A percentile compares a stretch with the other conserved stretches of the same genome.
These are phyloP conservation scores for Leuciscus idus DNA, from an alignment of 2,113 vertebrate species.

Conservation along the genomic window DNA sequence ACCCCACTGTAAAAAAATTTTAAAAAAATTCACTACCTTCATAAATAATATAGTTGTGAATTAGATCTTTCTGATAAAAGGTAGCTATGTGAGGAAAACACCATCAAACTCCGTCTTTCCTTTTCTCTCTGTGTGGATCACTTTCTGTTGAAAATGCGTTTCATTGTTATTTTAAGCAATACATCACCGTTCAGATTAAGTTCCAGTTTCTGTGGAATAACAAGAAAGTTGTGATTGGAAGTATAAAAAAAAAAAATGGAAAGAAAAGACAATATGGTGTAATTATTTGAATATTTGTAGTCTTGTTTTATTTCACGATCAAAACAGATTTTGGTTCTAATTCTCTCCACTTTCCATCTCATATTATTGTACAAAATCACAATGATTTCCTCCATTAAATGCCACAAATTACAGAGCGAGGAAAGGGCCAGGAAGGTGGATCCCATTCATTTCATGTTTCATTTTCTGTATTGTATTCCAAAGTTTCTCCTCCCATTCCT, in stretches of 20 bases:
- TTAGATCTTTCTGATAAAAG: background rate
- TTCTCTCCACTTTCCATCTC: constrained; percentile 44
- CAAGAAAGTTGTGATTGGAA: constrained; percentile 27
- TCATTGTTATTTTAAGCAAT: background rate
- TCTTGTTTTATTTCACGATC: background rate
- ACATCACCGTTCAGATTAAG: background rate
- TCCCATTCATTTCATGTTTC: constrained; percentile 57
- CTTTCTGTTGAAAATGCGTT: background rate
- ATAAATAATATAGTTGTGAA: background rate
- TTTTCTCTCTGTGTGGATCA: background rate
- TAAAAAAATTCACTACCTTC: background rate
- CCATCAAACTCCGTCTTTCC: background rate
- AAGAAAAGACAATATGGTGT: constrained; percentile 37
- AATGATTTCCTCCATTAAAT: constrained; percentile 52
- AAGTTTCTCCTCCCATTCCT: constrained; percentile 37
- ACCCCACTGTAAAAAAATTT: background rate
- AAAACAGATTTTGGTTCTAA: constrained; percentile 32
- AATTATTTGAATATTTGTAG: constrained; percentile 42
- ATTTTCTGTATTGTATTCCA: constrained; percentile 62
- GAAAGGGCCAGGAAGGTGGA: constrained; percentile 51
- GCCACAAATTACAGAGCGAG: constrained; percentile 55
- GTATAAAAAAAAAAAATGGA: too few species aligned
- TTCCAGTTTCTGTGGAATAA: background rate
- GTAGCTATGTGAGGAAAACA: background rate
- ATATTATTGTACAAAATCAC: constrained; percentile 51